These are phyloP conservation scores for Thalassoma bifasciatum DNA, from an alignment of 2,113 vertebrate genomes.

Conservation along the genomic window DNA sequence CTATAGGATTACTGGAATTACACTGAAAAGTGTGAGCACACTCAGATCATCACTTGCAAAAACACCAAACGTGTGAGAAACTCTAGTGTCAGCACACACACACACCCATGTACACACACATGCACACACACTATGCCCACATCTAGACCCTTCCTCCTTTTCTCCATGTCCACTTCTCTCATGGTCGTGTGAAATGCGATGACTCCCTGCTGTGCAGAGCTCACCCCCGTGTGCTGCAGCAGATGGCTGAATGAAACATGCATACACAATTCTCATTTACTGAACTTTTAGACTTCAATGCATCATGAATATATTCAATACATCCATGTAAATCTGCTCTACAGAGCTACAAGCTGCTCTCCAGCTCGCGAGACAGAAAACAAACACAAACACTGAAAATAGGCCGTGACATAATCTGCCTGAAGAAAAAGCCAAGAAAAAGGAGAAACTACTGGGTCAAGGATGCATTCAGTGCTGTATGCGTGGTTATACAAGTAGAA, in stretches of 20 bases:
- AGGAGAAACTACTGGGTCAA: slow-evolving; percentile 34
- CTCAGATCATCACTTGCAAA: too few relatives aligned
- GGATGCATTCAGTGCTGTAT: slow-evolving; percentile 57
- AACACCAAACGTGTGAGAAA: too few relatives aligned
- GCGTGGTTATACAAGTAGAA: slow-evolving; percentile 53
- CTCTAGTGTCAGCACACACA: too few relatives aligned
- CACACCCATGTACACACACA: slow-evolving; percentile 19
- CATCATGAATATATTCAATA: slow-evolving; percentile 27
- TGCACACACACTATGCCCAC: too few relatives aligned
- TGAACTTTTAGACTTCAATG: background rate
- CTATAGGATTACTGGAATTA: too few relatives aligned
- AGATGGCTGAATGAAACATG: slow-evolving; percentile 65
- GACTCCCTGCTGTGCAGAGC: slow-evolving; percentile 57
- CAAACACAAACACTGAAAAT: slow-evolving; percentile 64
- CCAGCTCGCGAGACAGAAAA: slow-evolving; percentile 55
- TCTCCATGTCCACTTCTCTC: too few relatives aligned
- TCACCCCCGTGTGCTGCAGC: slow-evolving; percentile 59
- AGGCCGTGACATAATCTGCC: slow-evolving; percentile 53
- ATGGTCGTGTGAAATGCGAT: slow-evolving; percentile 19
- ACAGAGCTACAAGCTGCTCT: slow-evolving; percentile 53
- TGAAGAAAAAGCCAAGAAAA: slow-evolving; percentile 56
- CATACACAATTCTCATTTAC: slow-evolving; percentile 27
- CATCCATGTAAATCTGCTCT: slow-evolving; percentile 68
- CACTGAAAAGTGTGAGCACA: too few relatives aligned
- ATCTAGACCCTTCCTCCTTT: too few relatives aligned